A percentile compares a stretch with the other conserved stretches of the same genome.
These are phyloP conservation scores for Spodoptera frugiperda DNA, from an alignment of 1,140 invertebrate genomes.

Conservation along the genomic window DNA sequence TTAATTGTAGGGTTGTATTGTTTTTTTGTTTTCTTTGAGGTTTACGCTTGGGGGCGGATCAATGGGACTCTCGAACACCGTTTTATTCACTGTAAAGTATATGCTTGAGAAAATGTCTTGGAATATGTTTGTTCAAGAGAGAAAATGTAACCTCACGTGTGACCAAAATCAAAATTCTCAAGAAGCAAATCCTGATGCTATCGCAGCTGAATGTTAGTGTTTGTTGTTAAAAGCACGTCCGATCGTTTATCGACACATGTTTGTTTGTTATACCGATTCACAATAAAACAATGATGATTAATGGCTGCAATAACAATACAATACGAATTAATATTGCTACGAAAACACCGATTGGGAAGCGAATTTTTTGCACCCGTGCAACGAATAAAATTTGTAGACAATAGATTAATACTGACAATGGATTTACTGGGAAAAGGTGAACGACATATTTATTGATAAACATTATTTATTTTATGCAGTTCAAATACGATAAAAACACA, in stretches of 20 bases:
- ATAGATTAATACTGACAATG: conserved; percentile 25
- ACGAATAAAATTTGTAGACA: conserved; percentile 20
- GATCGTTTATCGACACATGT: conserved; percentile 25
- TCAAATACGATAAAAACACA: neutral
- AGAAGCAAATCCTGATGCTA: neutral
- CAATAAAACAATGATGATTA: conserved; percentile 47
- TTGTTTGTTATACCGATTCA: conserved; percentile 21
- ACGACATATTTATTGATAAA: neutral
- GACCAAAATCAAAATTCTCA: conserved; percentile 19
- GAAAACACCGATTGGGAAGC: conserved; percentile 1
- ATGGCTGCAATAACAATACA: conserved; percentile 28
- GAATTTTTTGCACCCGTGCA: conserved; percentile 5
- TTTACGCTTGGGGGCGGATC: neutral
- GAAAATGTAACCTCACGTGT: neutral
- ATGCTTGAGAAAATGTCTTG: no score
- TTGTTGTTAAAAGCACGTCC: conserved; percentile 33
- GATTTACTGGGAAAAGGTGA: neutral
- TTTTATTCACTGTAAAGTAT: neutral
- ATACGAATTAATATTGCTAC: conserved; percentile 39
- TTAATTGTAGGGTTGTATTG: neutral
- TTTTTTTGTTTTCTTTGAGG: conserved; percentile 7
- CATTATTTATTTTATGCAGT: no score
- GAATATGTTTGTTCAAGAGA: no score
- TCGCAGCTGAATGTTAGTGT: neutral
- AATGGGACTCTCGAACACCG: neutral